Evolutionary conservation across 2,113 vertebrate genomes (phyloP).

Genomic region (Psilopsiagon aymara): DNA sequence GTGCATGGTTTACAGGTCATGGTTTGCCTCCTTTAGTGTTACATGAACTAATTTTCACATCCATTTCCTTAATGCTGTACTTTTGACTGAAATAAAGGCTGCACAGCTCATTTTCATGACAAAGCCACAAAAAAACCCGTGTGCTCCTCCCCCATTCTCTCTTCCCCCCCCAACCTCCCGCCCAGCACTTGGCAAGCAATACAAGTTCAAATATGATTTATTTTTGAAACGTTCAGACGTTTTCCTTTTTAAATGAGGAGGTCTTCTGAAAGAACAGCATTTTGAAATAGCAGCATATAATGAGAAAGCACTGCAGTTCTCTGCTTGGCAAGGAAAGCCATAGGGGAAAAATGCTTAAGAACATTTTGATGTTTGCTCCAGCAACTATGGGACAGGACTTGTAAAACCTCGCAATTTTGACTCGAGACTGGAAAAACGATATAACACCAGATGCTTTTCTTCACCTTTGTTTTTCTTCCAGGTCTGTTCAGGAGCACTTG

Average conservation of each 20-base stretch:
- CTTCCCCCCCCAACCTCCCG: neutral
- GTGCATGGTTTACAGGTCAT: neutral
- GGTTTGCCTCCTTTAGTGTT: neutral
- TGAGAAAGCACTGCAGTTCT: neutral
- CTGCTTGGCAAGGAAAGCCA: slow-evolving; percentile 9
- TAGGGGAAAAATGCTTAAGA: neutral
- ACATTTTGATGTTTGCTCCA: neutral
- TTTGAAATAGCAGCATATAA: neutral
- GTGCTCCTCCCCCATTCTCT: neutral
- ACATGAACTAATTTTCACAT: slow-evolving; percentile 16
- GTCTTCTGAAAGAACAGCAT: neutral
- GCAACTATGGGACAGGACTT: neutral
- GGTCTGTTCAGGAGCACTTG: neutral
- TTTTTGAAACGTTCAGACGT: neutral
- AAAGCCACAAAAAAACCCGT: neutral
- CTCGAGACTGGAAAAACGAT: neutral
- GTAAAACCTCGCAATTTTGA: neutral
- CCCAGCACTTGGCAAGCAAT: neutral
- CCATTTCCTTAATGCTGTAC: neutral
- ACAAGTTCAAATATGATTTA: slow-evolving; percentile 38
- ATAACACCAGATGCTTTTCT: neutral
- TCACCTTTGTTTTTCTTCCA: neutral
- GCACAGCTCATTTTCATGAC: slow-evolving; percentile 1
- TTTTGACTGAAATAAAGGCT: slow-evolving; percentile 38
- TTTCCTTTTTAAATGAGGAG: neutral